Conservation (phyloP, 2,888 invertebrate species). For the Marasmarcha lunaedactyla region DNA sequence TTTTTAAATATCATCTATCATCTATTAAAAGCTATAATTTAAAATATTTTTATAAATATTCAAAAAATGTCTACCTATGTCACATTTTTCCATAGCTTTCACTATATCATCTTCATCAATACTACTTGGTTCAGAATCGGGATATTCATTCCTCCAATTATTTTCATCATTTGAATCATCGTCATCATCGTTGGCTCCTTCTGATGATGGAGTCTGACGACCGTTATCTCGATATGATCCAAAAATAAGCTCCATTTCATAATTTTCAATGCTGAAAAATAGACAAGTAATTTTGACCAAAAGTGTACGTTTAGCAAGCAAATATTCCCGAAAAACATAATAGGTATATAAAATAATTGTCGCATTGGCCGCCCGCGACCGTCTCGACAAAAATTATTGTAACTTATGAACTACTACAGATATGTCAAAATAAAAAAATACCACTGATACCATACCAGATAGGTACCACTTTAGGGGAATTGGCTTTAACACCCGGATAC, state of each 20-base stretch:
- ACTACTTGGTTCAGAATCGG: slow-evolving; percentile 75
- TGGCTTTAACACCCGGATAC: no score
- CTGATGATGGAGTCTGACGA: slow-evolving; percentile 25
- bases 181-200: slow-evolving; percentile 49
- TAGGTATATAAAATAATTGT: no score
- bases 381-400: no score
- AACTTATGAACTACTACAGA: no score
- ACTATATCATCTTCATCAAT: slow-evolving; percentile 74
- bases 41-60: no score
- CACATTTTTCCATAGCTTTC: slow-evolving; percentile 60
- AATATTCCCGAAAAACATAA: background rate
- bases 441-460: no score
- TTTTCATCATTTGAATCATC: slow-evolving; percentile 85
- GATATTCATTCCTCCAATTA: slow-evolving; percentile 83
- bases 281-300: no score
- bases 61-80: slow-evolving; percentile 42
- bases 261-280: slow-evolving; percentile 49
- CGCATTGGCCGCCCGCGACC: no score
- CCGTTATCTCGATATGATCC: slow-evolving; percentile 37
- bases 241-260: slow-evolving; percentile 41
- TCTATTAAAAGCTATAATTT: no score
- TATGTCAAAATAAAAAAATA: no score
- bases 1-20: no score
- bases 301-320: background rate
- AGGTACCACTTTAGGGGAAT: no score